Evolutionary conservation across 2,797 vertebrate species (phyloP), one percentile per base, ranked within the genome.

Genomic region (Diplodus puntazzo): DNA sequence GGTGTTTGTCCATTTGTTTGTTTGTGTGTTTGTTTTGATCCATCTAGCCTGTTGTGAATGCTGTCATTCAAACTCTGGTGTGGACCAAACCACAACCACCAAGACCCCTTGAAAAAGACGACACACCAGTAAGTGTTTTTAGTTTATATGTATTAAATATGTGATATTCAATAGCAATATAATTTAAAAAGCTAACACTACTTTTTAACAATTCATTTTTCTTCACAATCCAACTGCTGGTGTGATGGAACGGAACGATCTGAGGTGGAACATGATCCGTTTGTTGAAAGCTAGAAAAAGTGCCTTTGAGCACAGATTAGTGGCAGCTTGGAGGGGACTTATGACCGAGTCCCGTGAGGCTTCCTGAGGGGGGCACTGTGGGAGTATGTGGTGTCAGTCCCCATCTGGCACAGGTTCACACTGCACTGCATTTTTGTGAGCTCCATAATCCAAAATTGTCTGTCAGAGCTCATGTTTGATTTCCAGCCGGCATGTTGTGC

Each of bases 391-490:
- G 55, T 62, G 54, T 43, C 59, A 45, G 53, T 68, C 52, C 5
- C 27, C 18, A 48, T 48, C 42, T 72, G 62, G 43, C n/a, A 49
- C 20, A 27, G 21, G 30, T 46, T 82, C 50, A 39, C 60, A 10
- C 13, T 68, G 48, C 48, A 17, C 23, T 60, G 61, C 27, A 64
- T 27, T 78, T 81, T 55, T 49, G 63, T 67, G 55, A 60, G 39
- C 76, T 64, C 57, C 64, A 43, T 73, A 65, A 73, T 82, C 58
- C 52, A 50, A 69, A 79, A 75, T 48, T 43, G 18, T 69, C 75
- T 34, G n/a, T 72, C 59, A 68, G 53, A 80, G 77, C 39, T 82
- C 57, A 73, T 76, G 71, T 57, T 17, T 52, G n/a, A 75, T 73
- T 77, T 84, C 18, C 55, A 60, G 39, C 39, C 23, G 50, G 25